A percentile compares a stretch with the other conserved stretches of the same genome.
Evolutionary conservation across 2,888 invertebrate genomes (phyloP).

Genomic region (Drosophila tanythrix): DNA sequence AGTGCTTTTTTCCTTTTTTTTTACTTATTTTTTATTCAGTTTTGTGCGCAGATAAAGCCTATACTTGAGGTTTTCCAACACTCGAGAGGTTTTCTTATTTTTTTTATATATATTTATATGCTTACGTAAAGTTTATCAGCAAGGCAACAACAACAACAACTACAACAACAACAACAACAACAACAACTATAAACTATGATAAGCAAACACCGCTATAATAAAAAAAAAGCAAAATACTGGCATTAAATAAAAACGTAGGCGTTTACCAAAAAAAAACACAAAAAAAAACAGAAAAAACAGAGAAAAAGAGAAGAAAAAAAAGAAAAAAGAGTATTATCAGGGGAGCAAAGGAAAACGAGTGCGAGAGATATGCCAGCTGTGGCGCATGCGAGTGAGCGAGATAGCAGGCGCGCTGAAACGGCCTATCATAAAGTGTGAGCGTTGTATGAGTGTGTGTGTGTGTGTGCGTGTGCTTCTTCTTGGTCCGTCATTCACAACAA

Average conservation of each 20-base stretch:
- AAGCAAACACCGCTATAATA: slow-evolving; percentile 70
- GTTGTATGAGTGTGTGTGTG: slow-evolving; percentile 6
- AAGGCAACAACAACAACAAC: slow-evolving; percentile 39
- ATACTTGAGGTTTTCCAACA: slow-evolving; percentile 47
- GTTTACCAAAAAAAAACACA: slow-evolving; percentile 65
- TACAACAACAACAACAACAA: slow-evolving; percentile 40
- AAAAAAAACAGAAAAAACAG: slow-evolving; percentile 28
- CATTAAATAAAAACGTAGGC: slow-evolving; percentile 80
- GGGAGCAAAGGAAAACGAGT: slow-evolving; percentile 41
- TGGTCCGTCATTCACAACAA: slow-evolving; percentile 62
- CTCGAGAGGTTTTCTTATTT: slow-evolving; percentile 49
- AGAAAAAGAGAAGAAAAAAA: slow-evolving; percentile 8
- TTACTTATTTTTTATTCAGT: slow-evolving; percentile 16
- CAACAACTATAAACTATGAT: slow-evolving; percentile 72
- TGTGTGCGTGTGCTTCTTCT: slow-evolving; percentile 1
- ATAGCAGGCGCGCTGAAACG: slow-evolving; percentile 25
- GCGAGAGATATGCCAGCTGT: slow-evolving; percentile 4
- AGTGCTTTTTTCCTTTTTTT: neutral
- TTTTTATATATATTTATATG: slow-evolving; percentile 16
- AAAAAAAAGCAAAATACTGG: slow-evolving; percentile 47
- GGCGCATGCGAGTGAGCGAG: slow-evolving; percentile 23
- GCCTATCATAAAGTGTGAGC: slow-evolving; percentile 57
- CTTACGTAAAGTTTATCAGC: slow-evolving; percentile 69
- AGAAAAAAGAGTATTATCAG: slow-evolving; percentile 60
- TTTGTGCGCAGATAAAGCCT: slow-evolving; percentile 31